Evolutionary conservation across 2,797 vertebrate genomes (phyloP), one percentile per base, ranked within the genome.

Genomic region (Poeciliopsis gracilis): DNA sequence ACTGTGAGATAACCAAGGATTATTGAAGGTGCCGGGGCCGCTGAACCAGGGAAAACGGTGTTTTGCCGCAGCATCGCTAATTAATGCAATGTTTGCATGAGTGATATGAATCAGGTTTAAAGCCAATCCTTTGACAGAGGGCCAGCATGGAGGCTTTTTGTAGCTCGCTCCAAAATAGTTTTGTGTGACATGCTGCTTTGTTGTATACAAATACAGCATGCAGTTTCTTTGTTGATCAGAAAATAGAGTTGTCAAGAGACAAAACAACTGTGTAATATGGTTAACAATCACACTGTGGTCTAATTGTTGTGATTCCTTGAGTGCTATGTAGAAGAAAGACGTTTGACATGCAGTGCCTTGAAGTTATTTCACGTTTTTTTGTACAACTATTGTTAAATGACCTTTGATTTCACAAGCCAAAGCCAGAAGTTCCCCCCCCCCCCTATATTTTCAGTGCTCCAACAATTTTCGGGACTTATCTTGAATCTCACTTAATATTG

Each of bases 1-100:
- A 89, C 87, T 82, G 86, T 84, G 90, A 75, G 89, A 94, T 92
- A 94, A 90, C 84, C 36, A 83, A 72, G 86, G 93, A 92, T 91
- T 87, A 91, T 49, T 47, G 87, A 85, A 90, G 90, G 87, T 88
- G 90, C 84, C 83, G 87, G 83, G 85, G 81, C 82, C 87, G 89
- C 85, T 91, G 87, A 94, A 92, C 90, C 90, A 82, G 77, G 76
- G 84, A 51, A 90, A 89, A 79, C 73, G 20, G 73, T 59, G 84
- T 70, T 92, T 90, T 86, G 83, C 86, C 83, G 87, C 84, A 86
- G 84, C 84, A 75, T 86, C 80, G 83, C 79, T 90, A 92, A 94
- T 93, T 93, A 92, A 86, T 77, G 81, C 5, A 2, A 76, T 80
- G 88, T 90, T 91, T 93, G 84, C 86, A 82, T 77, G 82, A 78